Percentiles rank a stretch among this genome's conserved stretches.
Conservation (phyloP, 2,888 invertebrate genomes). For the Acanthacorydalis orientalis region DNA sequence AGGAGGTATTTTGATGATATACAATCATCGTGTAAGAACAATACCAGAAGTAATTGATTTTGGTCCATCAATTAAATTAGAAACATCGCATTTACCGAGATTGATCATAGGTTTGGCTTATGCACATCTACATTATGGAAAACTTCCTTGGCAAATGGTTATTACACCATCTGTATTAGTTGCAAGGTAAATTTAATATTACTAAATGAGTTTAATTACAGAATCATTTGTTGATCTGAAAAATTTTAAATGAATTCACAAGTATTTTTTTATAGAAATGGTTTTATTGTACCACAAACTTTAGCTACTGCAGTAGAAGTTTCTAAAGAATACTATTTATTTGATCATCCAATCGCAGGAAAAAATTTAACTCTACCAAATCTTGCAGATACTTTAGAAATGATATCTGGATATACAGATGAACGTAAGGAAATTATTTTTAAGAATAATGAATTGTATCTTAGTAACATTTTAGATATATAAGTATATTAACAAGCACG, state of each 20-base stretch:
- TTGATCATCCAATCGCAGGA: constrained; percentile 28
- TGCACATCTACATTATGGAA: constrained; percentile 36
- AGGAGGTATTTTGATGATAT: constrained; percentile 54
- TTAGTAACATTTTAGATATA: neutral
- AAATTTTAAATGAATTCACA: neutral
- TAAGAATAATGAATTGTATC: neutral
- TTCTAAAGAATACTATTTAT: constrained; percentile 23
- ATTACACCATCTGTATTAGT: constrained; percentile 38
- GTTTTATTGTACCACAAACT: constrained; percentile 31
- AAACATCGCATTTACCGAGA: constrained; percentile 31
- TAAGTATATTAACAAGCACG: neutral
- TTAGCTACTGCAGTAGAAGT: constrained; percentile 27
- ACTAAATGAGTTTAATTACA: neutral
- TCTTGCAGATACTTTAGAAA: constrained; percentile 35
- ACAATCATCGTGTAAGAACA: constrained; percentile 43
- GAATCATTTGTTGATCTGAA: too few relatives aligned
- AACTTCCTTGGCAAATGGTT: constrained; percentile 38
- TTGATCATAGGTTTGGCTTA: constrained; percentile 39
- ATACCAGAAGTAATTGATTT: constrained; percentile 41
- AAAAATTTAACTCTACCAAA: constrained; percentile 26
- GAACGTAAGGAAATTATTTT: constrained; percentile 15
- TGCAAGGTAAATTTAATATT: constrained; percentile 25
- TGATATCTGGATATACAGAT: constrained; percentile 29
- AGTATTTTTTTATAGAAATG: constrained; percentile 21
- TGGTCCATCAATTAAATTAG: constrained; percentile 19